These are phyloP conservation scores for Poicephalus gulielmi DNA, from an alignment of 2,113 vertebrate genomes.

Conservation along the genomic window DNA sequence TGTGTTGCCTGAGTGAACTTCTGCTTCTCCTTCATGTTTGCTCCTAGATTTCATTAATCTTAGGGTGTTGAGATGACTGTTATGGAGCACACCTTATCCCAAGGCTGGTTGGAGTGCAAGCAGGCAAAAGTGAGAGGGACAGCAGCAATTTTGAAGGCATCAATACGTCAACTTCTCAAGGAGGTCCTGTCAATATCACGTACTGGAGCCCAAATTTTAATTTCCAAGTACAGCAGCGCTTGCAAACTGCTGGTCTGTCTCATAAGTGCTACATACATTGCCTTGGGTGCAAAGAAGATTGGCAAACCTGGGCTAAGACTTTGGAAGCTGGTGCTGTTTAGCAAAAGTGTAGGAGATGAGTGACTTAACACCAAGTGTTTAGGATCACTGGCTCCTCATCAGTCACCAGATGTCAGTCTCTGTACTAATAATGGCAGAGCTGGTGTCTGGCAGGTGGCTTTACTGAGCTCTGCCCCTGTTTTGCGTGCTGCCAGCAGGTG, in stretches of 20 bases:
- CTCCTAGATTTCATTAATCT: not conserved
- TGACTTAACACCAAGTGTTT: not conserved
- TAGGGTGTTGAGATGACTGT: not conserved
- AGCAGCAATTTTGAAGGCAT: not conserved
- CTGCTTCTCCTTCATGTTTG: not conserved
- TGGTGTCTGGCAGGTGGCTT: not conserved
- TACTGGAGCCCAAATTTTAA: not conserved
- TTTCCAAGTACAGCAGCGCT: not conserved
- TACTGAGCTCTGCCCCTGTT: not conserved
- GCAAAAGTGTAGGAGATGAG: not conserved
- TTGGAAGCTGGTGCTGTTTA: not conserved
- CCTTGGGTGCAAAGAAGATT: not conserved
- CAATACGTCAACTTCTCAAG: accelerated
- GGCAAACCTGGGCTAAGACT: not conserved
- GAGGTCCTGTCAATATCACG: not conserved
- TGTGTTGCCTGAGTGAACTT: not conserved
- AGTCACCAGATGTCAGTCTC: constrained; percentile 14
- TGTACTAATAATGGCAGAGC: not conserved
- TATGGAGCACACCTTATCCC: not conserved
- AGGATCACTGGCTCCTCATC: not conserved
- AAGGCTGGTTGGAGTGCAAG: not conserved
- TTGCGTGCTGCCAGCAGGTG: accelerated
- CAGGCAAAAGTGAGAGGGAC: not conserved
- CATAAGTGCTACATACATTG: accelerated
- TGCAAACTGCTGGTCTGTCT: not conserved